Percentiles rank a stretch among this genome's conserved stretches.
phyloP scores from a whole-genome alignment of 92 coral and sea anemone genomes.

The Parazoanthus darwini region DNA sequence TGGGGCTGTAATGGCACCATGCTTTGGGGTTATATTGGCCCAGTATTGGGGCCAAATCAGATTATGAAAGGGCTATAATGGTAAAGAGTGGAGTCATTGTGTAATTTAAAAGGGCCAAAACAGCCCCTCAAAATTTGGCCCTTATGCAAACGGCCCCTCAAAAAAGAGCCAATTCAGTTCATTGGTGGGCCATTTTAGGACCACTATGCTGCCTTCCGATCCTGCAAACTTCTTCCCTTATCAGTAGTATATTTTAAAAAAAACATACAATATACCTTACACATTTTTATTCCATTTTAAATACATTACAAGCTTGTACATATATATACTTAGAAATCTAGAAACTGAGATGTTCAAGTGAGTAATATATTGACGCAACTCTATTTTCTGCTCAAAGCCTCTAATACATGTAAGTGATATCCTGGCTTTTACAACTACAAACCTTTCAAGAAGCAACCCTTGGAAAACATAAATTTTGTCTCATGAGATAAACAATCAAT shows the following conservation, averaged over 20 bases:
- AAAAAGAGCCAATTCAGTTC: constrained; percentile 50
- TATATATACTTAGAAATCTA: not conserved
- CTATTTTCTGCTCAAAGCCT: constrained; percentile 11
- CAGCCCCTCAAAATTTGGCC: constrained; percentile 53
- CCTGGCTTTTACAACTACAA: constrained; percentile 7
- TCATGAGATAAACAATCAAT: constrained; percentile 8
- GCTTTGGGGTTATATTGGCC: constrained; percentile 47
- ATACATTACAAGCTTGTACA: constrained; percentile 9
- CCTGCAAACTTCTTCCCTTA: constrained; percentile 32
- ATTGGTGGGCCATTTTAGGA: constrained; percentile 13
- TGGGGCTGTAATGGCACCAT: constrained; percentile 50
- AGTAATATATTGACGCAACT: constrained; percentile 9
- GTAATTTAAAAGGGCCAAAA: constrained; percentile 48
- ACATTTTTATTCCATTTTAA: constrained; percentile 2
- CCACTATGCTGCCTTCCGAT: constrained; percentile 5
- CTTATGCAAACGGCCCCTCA: constrained; percentile 48
- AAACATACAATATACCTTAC: constrained; percentile 11
- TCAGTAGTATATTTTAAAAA: not conserved
- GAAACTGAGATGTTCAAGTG: constrained; percentile 4
- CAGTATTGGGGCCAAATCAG: constrained; percentile 53
- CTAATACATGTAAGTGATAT: constrained; percentile 2
- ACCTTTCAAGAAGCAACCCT: not conserved
- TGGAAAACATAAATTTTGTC: constrained; percentile 8
- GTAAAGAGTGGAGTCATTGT: constrained; percentile 41
- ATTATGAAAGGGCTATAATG: constrained; percentile 43